Base-by-base conservation (phyloP, 2,797 vertebrate species). In the Neolamprologus multifasciatus region DNA sequence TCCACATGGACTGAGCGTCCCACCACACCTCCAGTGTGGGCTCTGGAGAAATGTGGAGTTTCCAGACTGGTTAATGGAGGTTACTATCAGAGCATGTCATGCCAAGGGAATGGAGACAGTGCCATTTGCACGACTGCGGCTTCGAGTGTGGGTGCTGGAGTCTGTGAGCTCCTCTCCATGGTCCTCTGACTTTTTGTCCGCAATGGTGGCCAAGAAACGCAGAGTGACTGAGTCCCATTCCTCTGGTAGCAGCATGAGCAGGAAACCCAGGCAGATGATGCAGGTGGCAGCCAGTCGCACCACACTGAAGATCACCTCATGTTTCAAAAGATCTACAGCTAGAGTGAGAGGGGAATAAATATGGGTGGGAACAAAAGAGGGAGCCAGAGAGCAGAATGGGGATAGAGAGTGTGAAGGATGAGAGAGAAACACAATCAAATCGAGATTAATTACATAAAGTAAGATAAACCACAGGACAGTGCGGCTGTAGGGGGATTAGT, bases 201-300 rank as follows among this genome's bases (percentile, higher is more conserved):
- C 98, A 40, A 99, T 95, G 93, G 94, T 97, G 89, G 98, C 97
- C 89, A 99, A 97, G 95, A 99, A 99, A 79, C 97, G 96, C 93
- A 99, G 95, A 2, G 98, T 99, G 81, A 98, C 97, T 7, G 99
- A 98, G 77, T 99, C 99, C 98, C 99, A 99, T 91, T 99, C 98
- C 90, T 99, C 99, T 0, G 99, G 99, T 79, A 99, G 95, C 67
- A 99, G 96, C 97, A 99, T 97, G 23, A 99, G 96, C 90, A 99
- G 94, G 94, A 99, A 99, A 2, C 98, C 99, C 13, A 99, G 91
- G 93, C 98, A 99, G 93, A 99, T 99, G 93, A 99, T 97, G 95
- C 98, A 97, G 85, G 98, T 99, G 52, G 99, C 98, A 12, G 98
- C 97, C 93, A 99, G 93, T n/a, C 98, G 97, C 86, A 99, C 98